Percentiles rank a stretch among this genome's conserved stretches.
These are phyloP conservation scores for Shargacucullia verbasci DNA, from an alignment of 2,888 invertebrate species.

Conservation along the genomic window DNA sequence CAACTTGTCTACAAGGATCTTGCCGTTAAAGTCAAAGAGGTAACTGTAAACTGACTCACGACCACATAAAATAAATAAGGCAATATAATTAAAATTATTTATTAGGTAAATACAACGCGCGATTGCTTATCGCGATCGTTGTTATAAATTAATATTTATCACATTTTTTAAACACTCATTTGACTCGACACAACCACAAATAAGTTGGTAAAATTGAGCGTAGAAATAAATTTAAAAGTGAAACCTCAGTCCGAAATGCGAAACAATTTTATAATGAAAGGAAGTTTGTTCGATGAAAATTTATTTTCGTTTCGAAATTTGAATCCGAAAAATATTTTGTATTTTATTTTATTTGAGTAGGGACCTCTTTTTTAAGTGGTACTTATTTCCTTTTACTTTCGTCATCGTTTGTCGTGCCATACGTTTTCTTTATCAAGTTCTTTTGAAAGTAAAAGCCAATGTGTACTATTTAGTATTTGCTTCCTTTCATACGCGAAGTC, in stretches of 20 bases:
- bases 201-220: conserved; percentile 14
- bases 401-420: conserved; percentile 1
- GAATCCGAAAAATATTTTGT: conserved; percentile 20
- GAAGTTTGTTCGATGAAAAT: conserved; percentile 33
- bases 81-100: conserved; percentile 12
- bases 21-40: no score
- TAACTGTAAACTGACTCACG: no score
- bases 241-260: conserved; percentile 11
- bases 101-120: conserved; percentile 17
- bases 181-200: conserved; percentile 9
- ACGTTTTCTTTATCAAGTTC: conserved; percentile 11
- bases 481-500: conserved; percentile 36
- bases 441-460: conserved; percentile 28
- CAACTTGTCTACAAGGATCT: neutral
- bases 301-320: conserved; percentile 30
- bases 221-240: conserved; percentile 23
- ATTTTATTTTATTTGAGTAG: conserved; percentile 26
- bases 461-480: conserved; percentile 37
- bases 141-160: conserved; percentile 25
- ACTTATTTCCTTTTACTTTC: conserved; percentile 6
- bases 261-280: conserved; percentile 33
- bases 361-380: no score
- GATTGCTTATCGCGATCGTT: conserved; percentile 6
- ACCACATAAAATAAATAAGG: conserved; percentile 7
- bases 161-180: conserved; percentile 28